Conservation (phyloP, 2,888 invertebrate genomes). For the Netelia fuscicornis region DNA sequence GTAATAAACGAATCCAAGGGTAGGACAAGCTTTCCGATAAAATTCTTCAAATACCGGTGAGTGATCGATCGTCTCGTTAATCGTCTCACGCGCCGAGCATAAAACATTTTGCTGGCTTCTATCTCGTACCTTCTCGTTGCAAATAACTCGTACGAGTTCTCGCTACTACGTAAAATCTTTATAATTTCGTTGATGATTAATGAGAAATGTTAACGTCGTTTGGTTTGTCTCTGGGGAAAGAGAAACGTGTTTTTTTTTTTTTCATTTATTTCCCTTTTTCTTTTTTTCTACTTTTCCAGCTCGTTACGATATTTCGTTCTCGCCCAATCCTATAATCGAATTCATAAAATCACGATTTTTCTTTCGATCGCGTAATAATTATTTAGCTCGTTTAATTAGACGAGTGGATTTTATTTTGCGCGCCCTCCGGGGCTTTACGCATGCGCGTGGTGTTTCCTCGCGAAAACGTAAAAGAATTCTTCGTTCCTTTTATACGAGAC, state of each 20-base stretch:
- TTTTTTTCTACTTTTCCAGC: background rate
- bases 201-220: background rate
- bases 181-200: slow-evolving; percentile 46
- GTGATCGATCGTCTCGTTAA: slow-evolving; percentile 60
- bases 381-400: no score
- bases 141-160: slow-evolving; percentile 35
- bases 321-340: no score
- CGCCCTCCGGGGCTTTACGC: no score
- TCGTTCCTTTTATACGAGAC: background rate
- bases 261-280: background rate
- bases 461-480: no score
- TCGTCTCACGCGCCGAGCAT: slow-evolving; percentile 57
- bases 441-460: no score
- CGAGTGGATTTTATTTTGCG: no score
- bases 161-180: slow-evolving; percentile 25
- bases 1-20: slow-evolving; percentile 4
- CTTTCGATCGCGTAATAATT: no score
- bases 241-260: background rate
- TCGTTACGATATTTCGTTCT: no score
- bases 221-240: background rate
- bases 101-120: slow-evolving; percentile 29
- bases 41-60: slow-evolving; percentile 56
- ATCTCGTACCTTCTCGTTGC: slow-evolving; percentile 18
- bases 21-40: slow-evolving; percentile 24
- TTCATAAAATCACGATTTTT: no score